phyloP scores from a whole-genome alignment of 2,888 invertebrate genomes.

The Leptinotarsa juncta region DNA sequence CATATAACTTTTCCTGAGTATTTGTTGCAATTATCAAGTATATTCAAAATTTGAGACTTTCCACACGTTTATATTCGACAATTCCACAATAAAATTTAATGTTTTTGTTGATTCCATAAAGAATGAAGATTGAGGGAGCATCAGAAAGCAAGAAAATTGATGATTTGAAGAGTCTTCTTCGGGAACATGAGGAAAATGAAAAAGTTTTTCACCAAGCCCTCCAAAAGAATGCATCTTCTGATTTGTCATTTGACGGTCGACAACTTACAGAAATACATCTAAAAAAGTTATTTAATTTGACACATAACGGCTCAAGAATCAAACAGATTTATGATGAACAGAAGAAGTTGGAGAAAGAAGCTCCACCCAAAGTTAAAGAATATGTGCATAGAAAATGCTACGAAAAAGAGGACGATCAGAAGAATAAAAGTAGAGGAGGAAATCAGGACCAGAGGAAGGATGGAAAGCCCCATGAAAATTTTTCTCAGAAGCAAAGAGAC shows the following conservation, averaged over 20 bases:
- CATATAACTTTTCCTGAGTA: no score
- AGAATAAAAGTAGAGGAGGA: slow-evolving; percentile 12
- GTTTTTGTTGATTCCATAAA: slow-evolving; percentile 1
- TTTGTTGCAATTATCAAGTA: no score
- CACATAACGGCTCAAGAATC: slow-evolving; percentile 53
- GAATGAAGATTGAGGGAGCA: slow-evolving; percentile 11
- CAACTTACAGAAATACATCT: slow-evolving; percentile 45
- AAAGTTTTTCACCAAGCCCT: slow-evolving; percentile 46
- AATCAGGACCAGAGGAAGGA: background rate
- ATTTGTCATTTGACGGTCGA: slow-evolving; percentile 35
- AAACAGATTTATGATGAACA: slow-evolving; percentile 51
- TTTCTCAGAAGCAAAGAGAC: slow-evolving; percentile 10
- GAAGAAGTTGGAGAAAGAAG: slow-evolving; percentile 44
- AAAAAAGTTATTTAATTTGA: slow-evolving; percentile 49
- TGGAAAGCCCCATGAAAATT: slow-evolving; percentile 4
- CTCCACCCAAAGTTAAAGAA: slow-evolving; percentile 46
- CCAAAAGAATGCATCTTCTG: slow-evolving; percentile 25
- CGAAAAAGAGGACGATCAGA: slow-evolving; percentile 19
- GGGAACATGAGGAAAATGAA: slow-evolving; percentile 52
- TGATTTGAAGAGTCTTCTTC: slow-evolving; percentile 48
- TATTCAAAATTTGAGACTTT: no score
- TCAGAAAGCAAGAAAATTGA: slow-evolving; percentile 35
- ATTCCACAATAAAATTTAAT: no score
- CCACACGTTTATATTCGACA: no score
- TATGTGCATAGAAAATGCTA: slow-evolving; percentile 40